A percentile compares a stretch with the other conserved stretches of the same genome.
These are phyloP conservation scores for Lutra lutra DNA, from an alignment of 2,797 vertebrate genomes.

Conservation along the genomic window DNA sequence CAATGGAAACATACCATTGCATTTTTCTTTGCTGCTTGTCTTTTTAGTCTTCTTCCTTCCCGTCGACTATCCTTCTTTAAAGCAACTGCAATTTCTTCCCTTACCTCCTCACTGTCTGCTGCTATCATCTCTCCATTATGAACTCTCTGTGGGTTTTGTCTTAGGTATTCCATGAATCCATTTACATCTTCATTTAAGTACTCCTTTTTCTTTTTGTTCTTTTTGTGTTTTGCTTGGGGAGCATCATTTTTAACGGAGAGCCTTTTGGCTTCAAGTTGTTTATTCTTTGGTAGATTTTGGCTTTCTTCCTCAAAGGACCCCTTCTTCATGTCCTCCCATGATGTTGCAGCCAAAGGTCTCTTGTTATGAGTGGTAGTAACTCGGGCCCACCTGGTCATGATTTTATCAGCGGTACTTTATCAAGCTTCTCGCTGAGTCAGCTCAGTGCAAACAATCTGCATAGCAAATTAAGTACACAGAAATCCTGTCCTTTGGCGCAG, in stretches of 20 bases:
- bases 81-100: conserved; percentile 85
- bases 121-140: conserved; percentile 55
- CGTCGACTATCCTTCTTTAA: conserved; percentile 91
- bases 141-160: conserved; percentile 78
- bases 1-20: conserved; percentile 98
- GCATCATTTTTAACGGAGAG: conserved; percentile 76
- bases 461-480: neutral
- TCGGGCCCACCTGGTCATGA: conserved; percentile 95
- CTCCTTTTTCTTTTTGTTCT: conserved; percentile 89
- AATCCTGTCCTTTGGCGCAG: neutral
- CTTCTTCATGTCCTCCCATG: conserved; percentile 91
- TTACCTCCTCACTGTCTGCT: conserved; percentile 68
- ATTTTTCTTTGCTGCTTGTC: conserved; percentile 90
- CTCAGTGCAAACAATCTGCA: neutral
- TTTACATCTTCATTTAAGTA: conserved; percentile 93
- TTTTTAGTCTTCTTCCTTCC: conserved; percentile 91
- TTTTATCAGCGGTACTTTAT: neutral
- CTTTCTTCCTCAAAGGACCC: neutral
- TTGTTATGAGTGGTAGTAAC: conserved; percentile 87
- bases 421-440: neutral
- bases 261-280: neutral
- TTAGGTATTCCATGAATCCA: conserved; percentile 91
- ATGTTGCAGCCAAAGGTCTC: conserved; percentile 90
- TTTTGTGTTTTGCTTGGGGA: conserved; percentile 79
- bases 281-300: conserved; percentile 25